These are phyloP conservation scores for Alectoris magna DNA, from an alignment of 2,797 vertebrate species.

Conservation along the genomic window DNA sequence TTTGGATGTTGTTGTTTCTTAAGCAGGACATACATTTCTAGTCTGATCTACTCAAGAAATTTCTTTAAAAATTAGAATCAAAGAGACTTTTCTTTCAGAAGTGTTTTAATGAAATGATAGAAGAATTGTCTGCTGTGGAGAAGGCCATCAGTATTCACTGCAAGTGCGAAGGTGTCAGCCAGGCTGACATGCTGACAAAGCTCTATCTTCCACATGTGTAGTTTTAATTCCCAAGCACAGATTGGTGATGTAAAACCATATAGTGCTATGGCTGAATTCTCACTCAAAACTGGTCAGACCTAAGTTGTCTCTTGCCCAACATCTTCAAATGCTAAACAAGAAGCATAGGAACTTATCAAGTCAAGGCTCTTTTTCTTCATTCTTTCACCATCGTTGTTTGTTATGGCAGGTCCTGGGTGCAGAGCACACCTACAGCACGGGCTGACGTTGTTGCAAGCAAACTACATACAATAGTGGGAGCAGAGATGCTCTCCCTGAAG, in stretches of 20 bases:
- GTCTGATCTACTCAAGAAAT: neutral
- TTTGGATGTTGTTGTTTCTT: neutral
- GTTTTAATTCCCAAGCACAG: constrained; percentile 54
- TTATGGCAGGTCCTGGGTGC: neutral
- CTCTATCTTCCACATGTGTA: constrained; percentile 46
- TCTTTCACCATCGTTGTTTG: accelerated
- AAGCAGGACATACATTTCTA: neutral
- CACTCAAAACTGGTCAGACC: neutral
- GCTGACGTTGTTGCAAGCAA: neutral
- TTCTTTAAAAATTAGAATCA: neutral
- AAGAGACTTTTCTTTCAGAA: neutral
- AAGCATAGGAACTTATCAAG: neutral
- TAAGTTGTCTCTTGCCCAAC: neutral
- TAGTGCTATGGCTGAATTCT: neutral
- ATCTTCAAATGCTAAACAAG: neutral
- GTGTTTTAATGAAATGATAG: neutral
- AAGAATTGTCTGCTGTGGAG: neutral
- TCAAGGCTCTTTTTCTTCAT: neutral
- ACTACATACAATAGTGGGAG: neutral
- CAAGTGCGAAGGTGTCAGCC: constrained; percentile 13
- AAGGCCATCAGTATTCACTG: constrained; percentile 57
- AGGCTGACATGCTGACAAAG: constrained; percentile 57
- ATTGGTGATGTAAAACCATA: neutral
- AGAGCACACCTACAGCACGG: constrained; percentile 5
- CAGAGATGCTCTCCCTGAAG: neutral